phyloP scores from a whole-genome alignment of 2,797 vertebrate genomes.

The Lutjanus argentimaculatus region DNA sequence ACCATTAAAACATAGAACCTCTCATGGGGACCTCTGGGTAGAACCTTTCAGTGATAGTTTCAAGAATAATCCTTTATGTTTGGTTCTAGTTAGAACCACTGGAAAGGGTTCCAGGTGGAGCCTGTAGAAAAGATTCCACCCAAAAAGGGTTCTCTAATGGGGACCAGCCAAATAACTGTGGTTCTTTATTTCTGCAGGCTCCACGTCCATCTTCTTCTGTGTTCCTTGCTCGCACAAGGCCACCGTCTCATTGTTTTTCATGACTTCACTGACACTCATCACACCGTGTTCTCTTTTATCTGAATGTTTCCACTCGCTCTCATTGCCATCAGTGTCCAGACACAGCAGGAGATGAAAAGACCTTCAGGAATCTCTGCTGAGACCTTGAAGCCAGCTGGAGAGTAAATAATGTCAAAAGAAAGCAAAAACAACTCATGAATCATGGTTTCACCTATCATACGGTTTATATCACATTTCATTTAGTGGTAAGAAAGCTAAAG shows the following conservation, averaged over 20 bases:
- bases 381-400: constrained; percentile 39
- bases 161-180: too few species aligned
- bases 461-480: constrained; percentile 8
- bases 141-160: too few species aligned
- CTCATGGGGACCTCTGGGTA: too few species aligned
- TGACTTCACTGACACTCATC: constrained; percentile 2
- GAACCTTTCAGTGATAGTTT: too few species aligned
- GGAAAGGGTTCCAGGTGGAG: too few species aligned
- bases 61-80: too few species aligned
- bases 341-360: constrained; percentile 54
- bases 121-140: too few species aligned
- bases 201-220: not conserved
- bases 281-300: constrained; percentile 56
- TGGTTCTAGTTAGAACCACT: too few species aligned
- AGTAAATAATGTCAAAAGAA: constrained; percentile 12
- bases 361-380: constrained; percentile 36
- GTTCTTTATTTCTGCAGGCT: not conserved
- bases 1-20: too few species aligned
- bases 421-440: constrained; percentile 10
- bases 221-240: constrained; percentile 42
- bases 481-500: constrained; percentile 5
- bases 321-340: constrained; percentile 52
- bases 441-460: not conserved
- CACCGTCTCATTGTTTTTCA: constrained; percentile 23
- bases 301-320: constrained; percentile 22